Base-by-base conservation (phyloP, 2,888 invertebrate genomes). In the Megaustenia siamemsis region DNA sequence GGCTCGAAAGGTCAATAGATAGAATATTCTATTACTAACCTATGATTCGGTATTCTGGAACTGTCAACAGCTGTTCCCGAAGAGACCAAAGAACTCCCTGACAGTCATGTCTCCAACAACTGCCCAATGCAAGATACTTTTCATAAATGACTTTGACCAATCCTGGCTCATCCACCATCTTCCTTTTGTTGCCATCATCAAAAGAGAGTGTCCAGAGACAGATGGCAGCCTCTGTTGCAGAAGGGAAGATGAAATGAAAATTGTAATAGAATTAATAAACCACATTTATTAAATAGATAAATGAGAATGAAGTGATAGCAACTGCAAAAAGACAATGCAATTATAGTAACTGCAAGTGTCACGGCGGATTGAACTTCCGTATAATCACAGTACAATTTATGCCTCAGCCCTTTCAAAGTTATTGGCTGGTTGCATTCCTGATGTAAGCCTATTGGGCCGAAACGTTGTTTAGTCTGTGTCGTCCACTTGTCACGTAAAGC, bases 71-170 rank as follows among this genome's bases (percentile, higher is more conserved):
- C 21, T 86, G 85, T 15, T 89, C 73, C 35, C 89, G 81, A 40
- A 90, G 84, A 18, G 88, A 90, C 90, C 90, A 91, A 15, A 91
- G 84, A 49, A 90, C 83, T 2, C 90, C 90, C 15, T 86, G 85
- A 49, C 87, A 88, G 18, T 88, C 68, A 35, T 88, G 87, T 56
- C 78, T 86, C 15, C 86, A 82, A 40, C 79, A 73, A 12, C 73
- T 63, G 28, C 83, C 78, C 6, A 69, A 63, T 18, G 87, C 63
- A 3, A n/a, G 53, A 18, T 87, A 78, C n/a, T 82, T 78, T 1
- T 79, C 56, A 32, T 86, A 71, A 2, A 86, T 75, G 8, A 86
- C 60, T 24, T 88, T 87, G n/a, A 87, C 81, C 5, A 89, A 84
- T 0, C 85, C 88, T n/a, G 87, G 85, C 69, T 88, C 87, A 38